Evolutionary conservation across 2,113 vertebrate species (phyloP).

Genomic region (Reinhardtius hippoglossoides): DNA sequence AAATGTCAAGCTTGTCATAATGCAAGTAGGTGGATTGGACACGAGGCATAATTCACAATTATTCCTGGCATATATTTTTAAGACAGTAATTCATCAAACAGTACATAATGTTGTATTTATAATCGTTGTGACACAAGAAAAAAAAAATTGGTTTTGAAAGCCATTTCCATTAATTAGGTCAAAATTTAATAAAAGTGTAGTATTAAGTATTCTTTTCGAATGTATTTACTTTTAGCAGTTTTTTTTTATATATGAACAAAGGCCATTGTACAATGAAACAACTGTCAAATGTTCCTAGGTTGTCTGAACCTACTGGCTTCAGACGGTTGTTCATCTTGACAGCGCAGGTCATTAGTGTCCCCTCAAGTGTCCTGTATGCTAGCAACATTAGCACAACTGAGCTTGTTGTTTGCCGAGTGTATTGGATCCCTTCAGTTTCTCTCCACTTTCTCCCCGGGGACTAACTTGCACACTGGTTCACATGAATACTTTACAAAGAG

Average conservation of each 20-base stretch:
- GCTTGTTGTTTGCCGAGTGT: conserved; percentile 67
- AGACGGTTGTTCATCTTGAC: conserved; percentile 52
- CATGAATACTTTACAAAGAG: conserved; percentile 81
- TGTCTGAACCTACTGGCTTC: conserved; percentile 43
- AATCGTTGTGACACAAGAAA: background rate
- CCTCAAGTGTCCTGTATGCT: conserved; percentile 60
- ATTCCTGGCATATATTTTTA: conserved; percentile 44
- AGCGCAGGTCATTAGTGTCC: conserved; percentile 61
- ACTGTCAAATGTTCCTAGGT: conserved; percentile 13
- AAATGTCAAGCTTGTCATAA: conserved; percentile 71
- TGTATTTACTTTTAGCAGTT: background rate
- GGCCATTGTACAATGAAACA: background rate
- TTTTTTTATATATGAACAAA: background rate
- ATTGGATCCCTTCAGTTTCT: conserved; percentile 69
- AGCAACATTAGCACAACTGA: conserved; percentile 69
- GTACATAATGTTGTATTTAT: conserved; percentile 13
- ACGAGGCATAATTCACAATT: conserved; percentile 50
- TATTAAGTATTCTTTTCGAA: background rate
- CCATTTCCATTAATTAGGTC: background rate
- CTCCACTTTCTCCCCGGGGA: conserved; percentile 66
- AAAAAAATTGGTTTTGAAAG: background rate
- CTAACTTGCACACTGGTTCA: conserved; percentile 75
- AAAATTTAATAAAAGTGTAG: background rate
- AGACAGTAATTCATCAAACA: conserved; percentile 34
- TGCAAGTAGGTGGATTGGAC: conserved; percentile 48